These are phyloP conservation scores for Mystacornis crossleyi DNA, from an alignment of 2,113 vertebrate species.

Conservation along the genomic window DNA sequence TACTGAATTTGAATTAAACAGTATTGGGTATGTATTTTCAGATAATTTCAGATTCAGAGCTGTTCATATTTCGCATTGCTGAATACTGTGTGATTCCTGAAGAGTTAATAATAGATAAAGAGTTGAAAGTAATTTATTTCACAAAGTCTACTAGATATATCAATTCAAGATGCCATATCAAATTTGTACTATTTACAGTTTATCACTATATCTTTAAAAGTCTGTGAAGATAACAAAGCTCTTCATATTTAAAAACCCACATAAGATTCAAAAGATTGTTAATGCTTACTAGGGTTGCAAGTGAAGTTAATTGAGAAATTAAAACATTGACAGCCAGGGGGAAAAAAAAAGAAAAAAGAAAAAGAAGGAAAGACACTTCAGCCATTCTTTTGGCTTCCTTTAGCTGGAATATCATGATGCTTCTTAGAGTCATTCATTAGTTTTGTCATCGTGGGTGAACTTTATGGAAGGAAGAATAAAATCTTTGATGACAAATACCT, in stretches of 20 bases:
- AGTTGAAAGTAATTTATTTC: constrained; percentile 17
- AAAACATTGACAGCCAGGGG: neutral
- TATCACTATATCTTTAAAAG: constrained; percentile 48
- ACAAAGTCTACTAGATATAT: constrained; percentile 3
- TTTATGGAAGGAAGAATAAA: constrained; percentile 29
- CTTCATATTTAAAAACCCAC: constrained; percentile 1
- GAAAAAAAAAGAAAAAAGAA: no score
- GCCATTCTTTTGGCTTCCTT: neutral
- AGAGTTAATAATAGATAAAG: constrained; percentile 31
- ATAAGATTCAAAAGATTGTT: constrained; percentile 25
- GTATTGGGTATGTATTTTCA: neutral
- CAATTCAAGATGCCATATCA: constrained; percentile 5
- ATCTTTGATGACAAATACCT: constrained; percentile 37
- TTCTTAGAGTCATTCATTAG: neutral
- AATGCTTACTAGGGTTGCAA: neutral
- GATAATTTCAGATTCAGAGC: neutral
- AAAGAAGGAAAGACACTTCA: neutral
- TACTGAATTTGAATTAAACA: neutral
- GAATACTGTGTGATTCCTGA: neutral
- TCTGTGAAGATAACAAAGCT: constrained; percentile 40
- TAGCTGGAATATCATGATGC: neutral
- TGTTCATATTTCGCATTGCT: neutral
- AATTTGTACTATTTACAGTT: constrained; percentile 20
- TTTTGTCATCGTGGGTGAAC: neutral
- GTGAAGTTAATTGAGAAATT: constrained; percentile 22